A percentile compares a stretch with the other conserved stretches of the same genome.
Evolutionary conservation across 2,797 vertebrate genomes (phyloP).

Genomic region (Distichodus sexfasciatus): DNA sequence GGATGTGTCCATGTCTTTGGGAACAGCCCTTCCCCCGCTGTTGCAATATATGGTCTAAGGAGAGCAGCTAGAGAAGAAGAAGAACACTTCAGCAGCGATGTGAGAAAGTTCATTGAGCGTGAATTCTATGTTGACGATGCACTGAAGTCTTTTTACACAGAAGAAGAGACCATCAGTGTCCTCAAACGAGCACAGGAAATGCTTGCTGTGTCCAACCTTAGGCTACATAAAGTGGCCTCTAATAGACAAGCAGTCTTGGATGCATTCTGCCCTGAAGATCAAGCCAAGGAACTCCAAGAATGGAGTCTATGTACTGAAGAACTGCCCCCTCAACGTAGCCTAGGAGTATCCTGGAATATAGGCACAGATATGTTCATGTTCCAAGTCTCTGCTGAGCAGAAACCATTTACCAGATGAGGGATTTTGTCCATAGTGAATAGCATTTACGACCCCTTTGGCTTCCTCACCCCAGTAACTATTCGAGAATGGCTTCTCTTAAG

Average conservation of each 20-base stretch:
- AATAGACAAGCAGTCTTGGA: conserved; percentile 7
- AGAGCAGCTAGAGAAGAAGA: neutral
- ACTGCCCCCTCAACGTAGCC: neutral
- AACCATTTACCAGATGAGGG: neutral
- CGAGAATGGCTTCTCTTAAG: neutral
- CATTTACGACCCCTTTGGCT: neutral
- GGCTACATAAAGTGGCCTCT: neutral
- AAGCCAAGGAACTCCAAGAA: conserved; percentile 14
- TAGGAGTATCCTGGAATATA: conserved; percentile 17
- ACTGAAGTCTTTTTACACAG: neutral
- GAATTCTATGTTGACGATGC: neutral
- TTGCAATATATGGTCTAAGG: neutral
- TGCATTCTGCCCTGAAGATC: conserved; percentile 13
- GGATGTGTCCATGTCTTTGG: neutral
- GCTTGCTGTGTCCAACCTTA: neutral
- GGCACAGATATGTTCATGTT: neutral
- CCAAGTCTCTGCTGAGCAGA: neutral
- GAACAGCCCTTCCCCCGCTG: neutral
- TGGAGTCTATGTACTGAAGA: neutral
- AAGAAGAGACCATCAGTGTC: neutral
- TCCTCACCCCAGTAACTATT: conserved; percentile 1
- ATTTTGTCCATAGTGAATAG: conserved; percentile 16
- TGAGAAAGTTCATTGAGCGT: neutral
- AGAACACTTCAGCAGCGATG: neutral
- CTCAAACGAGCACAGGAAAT: neutral